Evolutionary conservation across 2,888 invertebrate genomes (phyloP), one percentile per base, ranked within the genome.

Genomic region (Muscina levida): DNA sequence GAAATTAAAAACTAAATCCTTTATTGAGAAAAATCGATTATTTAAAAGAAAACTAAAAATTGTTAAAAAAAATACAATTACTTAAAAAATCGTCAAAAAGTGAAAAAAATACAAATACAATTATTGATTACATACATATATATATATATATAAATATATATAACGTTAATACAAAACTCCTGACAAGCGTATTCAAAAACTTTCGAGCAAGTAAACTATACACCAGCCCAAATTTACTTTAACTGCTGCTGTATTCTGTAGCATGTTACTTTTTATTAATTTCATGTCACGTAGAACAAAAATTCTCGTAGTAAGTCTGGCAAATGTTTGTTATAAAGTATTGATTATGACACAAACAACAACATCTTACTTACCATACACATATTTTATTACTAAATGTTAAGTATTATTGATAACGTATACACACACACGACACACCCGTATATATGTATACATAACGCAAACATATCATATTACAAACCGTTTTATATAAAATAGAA

Each of bases 311-410:
- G 56, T 26, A 56, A 31, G 74, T 68, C 57, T 73, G 76, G 76
- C 73, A 82, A 74, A 71, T 77, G 67, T 73, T 74, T 73, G 56
- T 77, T 77, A 59, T n/a, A 79, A 31, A 42, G 19, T 51, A 66
- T 46, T 22, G n/a, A n/a, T 26, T 42, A 70, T 62, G 51, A 24
- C n/a, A 39, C n/a, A 62, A 56, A 72, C 15, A 68, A 59, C 37
- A 67, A 57, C 19, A 82, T 56, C 6, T 51, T 15, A 53, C n/a
- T n/a, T n/a, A n/a, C n/a, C n/a, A n/a, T 56, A 19, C 53, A 65
- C 68, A 13, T 53, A 46, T 65, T 59, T 19, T 62, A 42, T 56
- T 62, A 48, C 17, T 26, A n/a, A 51, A 53, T 37, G 51, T 46
- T 11, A 67, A 71, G 37, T 22, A 75, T 57, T 48, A 59, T 26